Percentiles rank a stretch among this genome's conserved stretches.
Conservation (phyloP, 2,797 vertebrate species). For the Pelobates cultripes region DNA sequence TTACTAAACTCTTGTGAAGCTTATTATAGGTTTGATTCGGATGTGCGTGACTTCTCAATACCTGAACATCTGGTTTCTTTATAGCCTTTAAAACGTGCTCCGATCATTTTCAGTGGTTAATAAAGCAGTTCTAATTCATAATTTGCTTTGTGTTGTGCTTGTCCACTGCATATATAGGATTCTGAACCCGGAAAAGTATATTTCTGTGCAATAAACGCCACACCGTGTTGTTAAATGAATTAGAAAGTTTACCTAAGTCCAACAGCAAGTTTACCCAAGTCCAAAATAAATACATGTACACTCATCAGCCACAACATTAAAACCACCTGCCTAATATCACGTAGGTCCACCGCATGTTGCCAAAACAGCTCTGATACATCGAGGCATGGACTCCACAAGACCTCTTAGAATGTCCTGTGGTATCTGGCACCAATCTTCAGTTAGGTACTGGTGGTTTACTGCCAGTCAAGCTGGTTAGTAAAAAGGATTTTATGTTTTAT, state of each 20-base stretch:
- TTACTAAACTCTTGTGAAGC: conserved; percentile 35
- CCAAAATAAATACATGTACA: too few species aligned
- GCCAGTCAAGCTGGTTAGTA: too few species aligned
- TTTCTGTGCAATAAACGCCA: background rate
- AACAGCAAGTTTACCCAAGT: background rate
- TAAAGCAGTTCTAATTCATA: conserved; percentile 24
- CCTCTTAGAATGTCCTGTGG: too few species aligned
- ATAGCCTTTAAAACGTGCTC: conserved; percentile 40
- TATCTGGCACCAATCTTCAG: too few species aligned
- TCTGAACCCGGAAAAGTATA: background rate
- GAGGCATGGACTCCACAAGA: too few species aligned
- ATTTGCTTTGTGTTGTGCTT: conserved; percentile 11
- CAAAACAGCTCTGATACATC: too few species aligned
- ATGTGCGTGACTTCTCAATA: conserved; percentile 45
- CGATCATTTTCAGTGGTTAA: conserved; percentile 3
- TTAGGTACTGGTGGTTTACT: background rate
- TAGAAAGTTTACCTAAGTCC: background rate
- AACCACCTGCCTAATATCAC: too few species aligned
- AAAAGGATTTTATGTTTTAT: too few species aligned
- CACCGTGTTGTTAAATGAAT: background rate
- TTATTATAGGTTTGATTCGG: conserved; percentile 35
- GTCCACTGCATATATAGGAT: background rate
- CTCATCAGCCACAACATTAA: too few species aligned
- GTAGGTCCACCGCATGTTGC: too few species aligned
- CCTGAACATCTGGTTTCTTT: conserved; percentile 50